These are phyloP conservation scores for Vireo altiloquus DNA, from an alignment of 2,113 vertebrate species.

Conservation along the genomic window DNA sequence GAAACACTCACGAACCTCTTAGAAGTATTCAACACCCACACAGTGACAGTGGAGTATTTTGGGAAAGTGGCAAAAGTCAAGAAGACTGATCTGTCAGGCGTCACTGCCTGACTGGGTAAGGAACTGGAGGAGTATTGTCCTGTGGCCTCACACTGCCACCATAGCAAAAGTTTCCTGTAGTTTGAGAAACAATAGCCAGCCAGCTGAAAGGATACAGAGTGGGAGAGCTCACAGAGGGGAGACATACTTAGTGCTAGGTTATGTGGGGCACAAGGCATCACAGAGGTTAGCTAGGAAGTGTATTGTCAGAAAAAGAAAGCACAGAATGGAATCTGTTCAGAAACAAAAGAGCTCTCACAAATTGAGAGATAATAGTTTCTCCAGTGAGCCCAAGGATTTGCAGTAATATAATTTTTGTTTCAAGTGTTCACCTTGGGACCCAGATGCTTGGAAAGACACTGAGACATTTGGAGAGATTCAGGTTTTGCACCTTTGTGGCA, in stretches of 20 bases:
- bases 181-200: not conserved
- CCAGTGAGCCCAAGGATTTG: constrained; percentile 8
- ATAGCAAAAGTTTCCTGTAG: not conserved
- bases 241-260: not conserved
- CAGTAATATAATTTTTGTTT: constrained; percentile 46
- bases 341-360: constrained; percentile 43
- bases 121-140: not conserved
- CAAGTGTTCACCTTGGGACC: constrained; percentile 41
- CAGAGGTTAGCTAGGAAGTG: not conserved
- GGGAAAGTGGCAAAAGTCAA: not conserved
- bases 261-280: not conserved
- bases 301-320: constrained; percentile 22
- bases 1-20: not conserved
- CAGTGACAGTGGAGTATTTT: not conserved
- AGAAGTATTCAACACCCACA: not conserved
- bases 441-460: constrained; percentile 9
- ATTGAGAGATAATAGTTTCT: constrained; percentile 42
- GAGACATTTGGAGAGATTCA: constrained; percentile 26
- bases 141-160: not conserved
- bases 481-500: constrained; percentile 23
- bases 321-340: not conserved
- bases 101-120: not conserved
- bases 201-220: not conserved
- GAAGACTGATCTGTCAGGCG: not conserved
- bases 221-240: not conserved